Evolutionary conservation across 2,888 invertebrate species (phyloP), one percentile per base, ranked within the genome.

Genomic region (Lepidonotus clava): DNA sequence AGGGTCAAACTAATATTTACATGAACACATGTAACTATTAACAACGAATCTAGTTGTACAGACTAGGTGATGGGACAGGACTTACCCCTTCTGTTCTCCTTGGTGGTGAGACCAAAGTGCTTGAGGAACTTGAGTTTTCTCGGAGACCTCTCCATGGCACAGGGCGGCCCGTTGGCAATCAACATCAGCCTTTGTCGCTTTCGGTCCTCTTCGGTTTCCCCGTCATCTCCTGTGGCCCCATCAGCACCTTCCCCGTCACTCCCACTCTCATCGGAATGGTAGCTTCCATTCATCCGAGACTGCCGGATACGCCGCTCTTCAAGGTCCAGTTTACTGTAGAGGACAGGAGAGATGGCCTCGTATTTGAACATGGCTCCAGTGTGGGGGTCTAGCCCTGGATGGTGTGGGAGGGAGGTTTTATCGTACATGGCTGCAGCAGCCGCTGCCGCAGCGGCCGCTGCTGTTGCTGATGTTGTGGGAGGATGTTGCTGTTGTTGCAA

Each of bases 291-390:
- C 1, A 88, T 46, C 14, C 93, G 89, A 36, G 91, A 88, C 88
- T 92, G 90, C 34, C 91, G 90, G 71, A 92, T 88, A 51, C 90
- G 91, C 53, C 90, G 87, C 84, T 93, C 93, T 77, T 92, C 92
- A 51, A 92, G 87, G 89, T 94, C 94, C 32, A 94, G 89, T 86
- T 93, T 92, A 89, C 94, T 94, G 32, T 53, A 56, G 8, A 36
- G 38, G 34, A 56, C 56, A 0, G 84, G 84, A 11, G 61, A 66
- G 61, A 84, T 84, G 53, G 84, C 84, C 41, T 66, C 40, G 67
- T 61, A 56, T 40, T 61, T 56, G 46, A 56, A 66, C 66, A 38
- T 66, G 5, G 41, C 56, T 28, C 28, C n/a, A n/a, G 28, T 32
- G 61, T 71, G 71, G 36, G 21, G 4, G 38, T n/a, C 36, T 71